phyloP scores from a whole-genome alignment of 2,888 invertebrate genomes.

The Ellobium chinense region DNA sequence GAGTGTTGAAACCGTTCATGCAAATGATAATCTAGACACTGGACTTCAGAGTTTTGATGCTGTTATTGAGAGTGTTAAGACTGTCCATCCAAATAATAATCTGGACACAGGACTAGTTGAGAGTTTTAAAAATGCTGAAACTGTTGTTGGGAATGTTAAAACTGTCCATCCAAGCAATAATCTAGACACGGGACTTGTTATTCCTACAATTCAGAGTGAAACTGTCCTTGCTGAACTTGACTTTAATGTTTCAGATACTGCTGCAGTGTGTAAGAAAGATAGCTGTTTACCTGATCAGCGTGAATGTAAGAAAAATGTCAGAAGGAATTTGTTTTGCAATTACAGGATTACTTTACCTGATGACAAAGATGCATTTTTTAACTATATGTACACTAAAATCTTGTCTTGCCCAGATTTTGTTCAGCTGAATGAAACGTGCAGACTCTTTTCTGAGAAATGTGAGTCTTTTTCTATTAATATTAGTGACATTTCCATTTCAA shows the following conservation, averaged over 20 bases:
- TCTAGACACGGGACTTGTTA: too few relatives aligned
- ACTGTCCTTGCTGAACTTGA: neutral
- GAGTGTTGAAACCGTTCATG: neutral
- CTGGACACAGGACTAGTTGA: too few relatives aligned
- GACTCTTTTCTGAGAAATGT: neutral
- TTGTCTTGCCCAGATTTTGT: neutral
- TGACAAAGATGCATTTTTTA: constrained; percentile 4
- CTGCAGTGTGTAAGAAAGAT: too few relatives aligned
- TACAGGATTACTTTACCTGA: neutral
- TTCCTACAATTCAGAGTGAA: too few relatives aligned
- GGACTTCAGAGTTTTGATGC: too few relatives aligned
- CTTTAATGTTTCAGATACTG: too few relatives aligned
- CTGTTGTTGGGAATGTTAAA: neutral
- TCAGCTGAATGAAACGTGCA: neutral
- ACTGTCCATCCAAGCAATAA: too few relatives aligned
- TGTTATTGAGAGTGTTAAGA: neutral
- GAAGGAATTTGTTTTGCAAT: neutral
- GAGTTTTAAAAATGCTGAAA: too few relatives aligned
- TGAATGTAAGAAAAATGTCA: neutral
- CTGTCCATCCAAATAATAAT: too few relatives aligned
- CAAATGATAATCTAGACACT: too few relatives aligned
- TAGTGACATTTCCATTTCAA: neutral
- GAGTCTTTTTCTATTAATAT: neutral
- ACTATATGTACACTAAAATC: neutral
- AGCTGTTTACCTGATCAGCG: too few relatives aligned